Percentiles rank a stretch among this genome's conserved stretches.
phyloP scores from a whole-genome alignment of 2,888 invertebrate genomes.

The Cryptus viduatorius region DNA sequence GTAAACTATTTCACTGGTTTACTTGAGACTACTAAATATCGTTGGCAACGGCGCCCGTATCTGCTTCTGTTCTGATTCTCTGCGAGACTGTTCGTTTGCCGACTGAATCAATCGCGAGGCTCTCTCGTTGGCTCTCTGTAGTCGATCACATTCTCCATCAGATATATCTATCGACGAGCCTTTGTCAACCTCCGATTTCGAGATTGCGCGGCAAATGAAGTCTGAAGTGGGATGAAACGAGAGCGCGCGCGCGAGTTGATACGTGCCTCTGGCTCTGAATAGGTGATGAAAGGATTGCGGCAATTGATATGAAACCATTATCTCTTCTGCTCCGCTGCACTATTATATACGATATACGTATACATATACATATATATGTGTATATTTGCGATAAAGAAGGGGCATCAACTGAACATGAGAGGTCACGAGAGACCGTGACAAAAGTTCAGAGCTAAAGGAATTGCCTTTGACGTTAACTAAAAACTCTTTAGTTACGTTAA shows the following conservation, averaged over 20 bases:
- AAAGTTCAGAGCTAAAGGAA: slow-evolving; percentile 1
- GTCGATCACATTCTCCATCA: slow-evolving; percentile 1
- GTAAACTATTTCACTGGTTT: not conserved
- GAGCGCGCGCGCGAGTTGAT: slow-evolving; percentile 1
- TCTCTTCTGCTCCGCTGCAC: slow-evolving; percentile 30
- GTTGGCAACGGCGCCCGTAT: not conserved
- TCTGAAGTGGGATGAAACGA: slow-evolving; percentile 4
- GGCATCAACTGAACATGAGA: not conserved
- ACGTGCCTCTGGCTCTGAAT: slow-evolving; percentile 55
- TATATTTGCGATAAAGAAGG: slow-evolving; percentile 9
- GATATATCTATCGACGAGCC: slow-evolving; percentile 24
- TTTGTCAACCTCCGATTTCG: slow-evolving; percentile 51
- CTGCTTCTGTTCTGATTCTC: not conserved
- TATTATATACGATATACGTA: not conserved
- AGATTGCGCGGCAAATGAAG: slow-evolving; percentile 55
- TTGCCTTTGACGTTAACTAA: not conserved
- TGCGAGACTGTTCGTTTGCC: not conserved
- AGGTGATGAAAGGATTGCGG: slow-evolving; percentile 64
- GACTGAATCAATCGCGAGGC: not conserved
- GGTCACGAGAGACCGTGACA: not conserved
- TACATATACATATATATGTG: not conserved
- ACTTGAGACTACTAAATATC: not conserved
- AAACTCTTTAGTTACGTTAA: not conserved
- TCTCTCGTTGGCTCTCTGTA: not conserved
- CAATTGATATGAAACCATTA: slow-evolving; percentile 63